A percentile compares a stretch with the other conserved stretches of the same genome.
These are phyloP conservation scores for Uloborus diversus DNA, from an alignment of 1,140 invertebrate species.

Conservation along the genomic window DNA sequence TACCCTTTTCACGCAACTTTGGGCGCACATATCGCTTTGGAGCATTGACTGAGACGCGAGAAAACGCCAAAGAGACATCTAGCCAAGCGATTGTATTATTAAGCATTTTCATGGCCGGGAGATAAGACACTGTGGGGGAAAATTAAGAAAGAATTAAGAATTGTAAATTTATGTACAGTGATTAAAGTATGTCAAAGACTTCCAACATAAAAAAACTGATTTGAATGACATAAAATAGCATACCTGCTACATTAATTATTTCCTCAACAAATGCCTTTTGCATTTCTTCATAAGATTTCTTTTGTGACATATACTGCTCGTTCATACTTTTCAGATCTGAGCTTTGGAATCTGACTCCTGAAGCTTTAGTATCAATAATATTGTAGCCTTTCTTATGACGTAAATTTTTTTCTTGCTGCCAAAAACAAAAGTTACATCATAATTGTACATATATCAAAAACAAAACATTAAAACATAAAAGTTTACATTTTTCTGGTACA, in stretches of 20 bases:
- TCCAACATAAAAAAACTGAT: too few species aligned
- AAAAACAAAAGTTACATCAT: too few species aligned
- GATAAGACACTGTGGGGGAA: constrained; percentile 77
- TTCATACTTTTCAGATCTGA: constrained; percentile 76
- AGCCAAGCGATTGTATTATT: constrained; percentile 80
- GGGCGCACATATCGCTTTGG: constrained; percentile 83
- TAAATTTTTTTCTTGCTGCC: constrained; percentile 82
- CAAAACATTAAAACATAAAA: too few species aligned
- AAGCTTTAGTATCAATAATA: constrained; percentile 86
- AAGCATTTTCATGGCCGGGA: constrained; percentile 77
- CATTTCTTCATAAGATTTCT: constrained; percentile 76
- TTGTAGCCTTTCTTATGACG: constrained; percentile 82
- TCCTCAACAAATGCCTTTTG: constrained; percentile 86
- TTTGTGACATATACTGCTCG: constrained; percentile 75
- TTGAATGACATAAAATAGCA: too few species aligned
- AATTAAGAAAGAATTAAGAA: background rate
- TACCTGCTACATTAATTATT: constrained; percentile 85
- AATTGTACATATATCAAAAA: too few species aligned
- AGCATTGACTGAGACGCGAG: constrained; percentile 76
- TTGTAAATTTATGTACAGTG: background rate
- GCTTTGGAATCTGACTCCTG: constrained; percentile 86
- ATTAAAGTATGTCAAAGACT: background rate
- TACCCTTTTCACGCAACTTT: constrained; percentile 72
- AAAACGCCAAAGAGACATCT: constrained; percentile 89
- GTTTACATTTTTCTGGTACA: too few species aligned